Percentiles rank a stretch among this genome's conserved stretches.
Conservation (phyloP, 2,113 vertebrate species). For the Galbula dea region DNA sequence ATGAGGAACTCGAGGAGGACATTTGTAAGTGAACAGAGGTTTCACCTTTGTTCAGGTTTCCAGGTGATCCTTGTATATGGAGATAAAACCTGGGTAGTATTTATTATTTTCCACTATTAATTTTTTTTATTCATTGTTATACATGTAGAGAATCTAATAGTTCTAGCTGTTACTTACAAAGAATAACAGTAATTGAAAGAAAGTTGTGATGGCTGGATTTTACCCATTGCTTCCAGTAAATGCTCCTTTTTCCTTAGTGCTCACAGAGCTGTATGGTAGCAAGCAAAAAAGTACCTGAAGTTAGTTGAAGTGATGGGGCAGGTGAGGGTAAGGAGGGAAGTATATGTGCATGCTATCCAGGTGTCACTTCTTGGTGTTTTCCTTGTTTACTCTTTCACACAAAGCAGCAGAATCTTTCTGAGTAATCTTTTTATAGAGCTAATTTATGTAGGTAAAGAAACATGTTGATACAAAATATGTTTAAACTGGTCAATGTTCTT, state of each 20-base stretch:
- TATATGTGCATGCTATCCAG: neutral
- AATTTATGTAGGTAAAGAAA: fast-evolving
- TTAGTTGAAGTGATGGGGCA: neutral
- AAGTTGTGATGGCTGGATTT: neutral
- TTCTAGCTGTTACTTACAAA: neutral
- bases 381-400: neutral
- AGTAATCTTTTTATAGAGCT: neutral
- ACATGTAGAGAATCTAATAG: neutral
- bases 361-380: neutral
- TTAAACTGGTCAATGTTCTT: neutral
- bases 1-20: neutral
- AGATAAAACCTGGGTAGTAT: neutral
- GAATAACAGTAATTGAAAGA: neutral
- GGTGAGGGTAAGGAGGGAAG: neutral
- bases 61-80: neutral
- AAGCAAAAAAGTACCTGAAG: neutral
- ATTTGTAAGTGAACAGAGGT: neutral
- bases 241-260: neutral
- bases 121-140: neutral
- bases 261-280: neutral
- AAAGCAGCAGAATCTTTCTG: neutral
- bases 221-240: neutral
- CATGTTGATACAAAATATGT: neutral
- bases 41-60: neutral
- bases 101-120: neutral